A percentile compares a stretch with the other conserved stretches of the same genome.
These are phyloP conservation scores for Mus pahari DNA, from an alignment of 2,113 vertebrate genomes.

Conservation along the genomic window DNA sequence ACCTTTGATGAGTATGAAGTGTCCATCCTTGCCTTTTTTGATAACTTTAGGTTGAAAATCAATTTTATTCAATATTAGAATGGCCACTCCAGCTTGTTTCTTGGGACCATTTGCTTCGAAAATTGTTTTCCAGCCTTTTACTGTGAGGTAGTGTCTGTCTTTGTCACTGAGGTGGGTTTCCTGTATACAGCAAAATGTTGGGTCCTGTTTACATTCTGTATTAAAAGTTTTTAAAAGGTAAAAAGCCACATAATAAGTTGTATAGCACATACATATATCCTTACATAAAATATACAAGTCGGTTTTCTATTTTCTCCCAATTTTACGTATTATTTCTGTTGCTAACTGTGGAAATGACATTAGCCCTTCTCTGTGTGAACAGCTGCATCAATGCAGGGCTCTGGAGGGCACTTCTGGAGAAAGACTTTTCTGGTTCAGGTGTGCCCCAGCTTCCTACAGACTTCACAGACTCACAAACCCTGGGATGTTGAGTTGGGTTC, in stretches of 20 bases:
- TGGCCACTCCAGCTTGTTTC: too few species aligned
- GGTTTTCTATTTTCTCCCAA: not conserved
- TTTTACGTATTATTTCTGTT: not conserved
- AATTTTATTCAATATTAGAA: too few species aligned
- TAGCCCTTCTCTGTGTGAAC: not conserved
- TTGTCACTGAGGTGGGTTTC: too few species aligned
- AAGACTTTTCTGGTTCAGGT: not conserved
- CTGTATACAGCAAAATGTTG: too few species aligned
- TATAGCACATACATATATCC: not conserved
- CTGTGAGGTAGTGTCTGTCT: too few species aligned
- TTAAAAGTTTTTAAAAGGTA: not conserved
- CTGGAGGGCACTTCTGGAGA: not conserved
- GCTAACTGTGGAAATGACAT: not conserved
- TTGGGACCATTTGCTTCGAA: too few species aligned
- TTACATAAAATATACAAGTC: not conserved
- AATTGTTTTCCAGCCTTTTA: too few species aligned
- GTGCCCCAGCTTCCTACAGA: not conserved
- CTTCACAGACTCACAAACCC: not conserved
- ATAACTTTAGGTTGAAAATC: too few species aligned
- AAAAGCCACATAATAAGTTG: not conserved
- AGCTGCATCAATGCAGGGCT: rapidly evolving
- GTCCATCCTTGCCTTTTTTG: too few species aligned
- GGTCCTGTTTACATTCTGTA: not conserved
- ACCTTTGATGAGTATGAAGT: too few species aligned
- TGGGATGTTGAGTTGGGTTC: not conserved